phyloP scores from a whole-genome alignment of 1,140 invertebrate species.

The Pseudomyrmex flavicornis region DNA sequence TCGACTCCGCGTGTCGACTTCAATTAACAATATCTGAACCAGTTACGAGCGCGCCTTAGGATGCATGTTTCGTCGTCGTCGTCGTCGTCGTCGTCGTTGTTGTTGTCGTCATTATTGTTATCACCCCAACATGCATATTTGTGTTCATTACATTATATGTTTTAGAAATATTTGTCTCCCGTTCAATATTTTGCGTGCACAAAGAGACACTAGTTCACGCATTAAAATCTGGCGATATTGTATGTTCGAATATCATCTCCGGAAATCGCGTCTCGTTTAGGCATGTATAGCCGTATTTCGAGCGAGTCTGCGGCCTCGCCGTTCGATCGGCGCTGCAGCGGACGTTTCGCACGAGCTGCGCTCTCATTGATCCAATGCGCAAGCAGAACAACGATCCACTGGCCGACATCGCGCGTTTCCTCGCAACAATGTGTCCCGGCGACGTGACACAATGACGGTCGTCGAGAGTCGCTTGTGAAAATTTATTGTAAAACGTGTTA shows the following conservation, averaged over 20 bases:
- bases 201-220: too few relatives aligned
- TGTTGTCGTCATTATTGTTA: background rate
- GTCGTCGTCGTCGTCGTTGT: background rate
- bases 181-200: too few relatives aligned
- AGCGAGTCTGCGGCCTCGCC: background rate
- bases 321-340: background rate
- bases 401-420: slow-evolving; percentile 60
- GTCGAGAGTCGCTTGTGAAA: slow-evolving; percentile 37
- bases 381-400: slow-evolving; percentile 66
- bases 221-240: too few relatives aligned
- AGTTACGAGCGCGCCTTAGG: background rate
- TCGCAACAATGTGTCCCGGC: slow-evolving; percentile 48
- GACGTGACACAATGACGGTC: slow-evolving; percentile 6
- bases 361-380: slow-evolving; percentile 48
- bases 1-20: background rate
- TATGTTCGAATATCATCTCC: too few relatives aligned
- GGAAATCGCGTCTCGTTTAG: background rate
- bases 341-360: slow-evolving; percentile 27
- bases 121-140: too few relatives aligned
- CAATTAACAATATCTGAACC: background rate
- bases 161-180: too few relatives aligned
- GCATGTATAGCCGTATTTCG: background rate
- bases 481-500: slow-evolving; percentile 35
- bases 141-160: too few relatives aligned
- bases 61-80: background rate